phyloP scores from a whole-genome alignment of 2,797 vertebrate species.

The Macropus fuliginosus region DNA sequence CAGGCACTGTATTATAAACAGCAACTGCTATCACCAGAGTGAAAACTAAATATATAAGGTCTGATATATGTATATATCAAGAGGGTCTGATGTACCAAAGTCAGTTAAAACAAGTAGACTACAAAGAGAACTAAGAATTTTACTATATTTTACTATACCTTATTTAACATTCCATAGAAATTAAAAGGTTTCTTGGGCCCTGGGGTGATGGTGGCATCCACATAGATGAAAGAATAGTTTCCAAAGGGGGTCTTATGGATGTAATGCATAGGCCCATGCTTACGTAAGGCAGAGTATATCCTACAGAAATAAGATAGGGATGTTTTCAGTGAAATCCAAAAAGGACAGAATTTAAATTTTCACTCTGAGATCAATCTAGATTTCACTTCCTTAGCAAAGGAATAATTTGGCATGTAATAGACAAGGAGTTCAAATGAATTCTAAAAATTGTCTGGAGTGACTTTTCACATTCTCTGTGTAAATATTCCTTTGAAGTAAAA shows the following conservation, averaged over 20 bases:
- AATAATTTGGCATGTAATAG: slow-evolving; percentile 29
- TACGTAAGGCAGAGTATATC: slow-evolving; percentile 94
- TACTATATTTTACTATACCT: slow-evolving; percentile 87
- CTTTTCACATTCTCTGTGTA: neutral
- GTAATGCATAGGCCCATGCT: slow-evolving; percentile 95
- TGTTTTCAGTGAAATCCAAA: slow-evolving; percentile 53
- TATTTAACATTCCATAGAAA: slow-evolving; percentile 96
- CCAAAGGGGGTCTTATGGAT: slow-evolving; percentile 94
- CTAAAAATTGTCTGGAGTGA: slow-evolving; percentile 9
- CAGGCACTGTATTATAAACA: neutral
- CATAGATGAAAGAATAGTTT: slow-evolving; percentile 97
- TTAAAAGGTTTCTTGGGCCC: slow-evolving; percentile 97
- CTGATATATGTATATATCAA: slow-evolving; percentile 24
- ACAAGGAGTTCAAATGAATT: slow-evolving; percentile 42
- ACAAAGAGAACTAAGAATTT: slow-evolving; percentile 62
- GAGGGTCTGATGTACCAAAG: slow-evolving; percentile 10
- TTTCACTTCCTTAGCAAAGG: slow-evolving; percentile 42
- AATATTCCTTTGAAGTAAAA: slow-evolving; percentile 24
- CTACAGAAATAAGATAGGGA: slow-evolving; percentile 84
- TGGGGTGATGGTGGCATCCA: slow-evolving; percentile 93
- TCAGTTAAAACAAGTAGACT: slow-evolving; percentile 53
- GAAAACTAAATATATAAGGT: slow-evolving; percentile 51
- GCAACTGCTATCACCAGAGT: slow-evolving; percentile 10
- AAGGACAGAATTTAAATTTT: slow-evolving; percentile 11
- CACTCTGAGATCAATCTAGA: slow-evolving; percentile 30